Percentiles rank a stretch among this genome's conserved stretches.
Evolutionary conservation across 2,797 vertebrate genomes (phyloP).

Genomic region (Craterocephalus amniculus): DNA sequence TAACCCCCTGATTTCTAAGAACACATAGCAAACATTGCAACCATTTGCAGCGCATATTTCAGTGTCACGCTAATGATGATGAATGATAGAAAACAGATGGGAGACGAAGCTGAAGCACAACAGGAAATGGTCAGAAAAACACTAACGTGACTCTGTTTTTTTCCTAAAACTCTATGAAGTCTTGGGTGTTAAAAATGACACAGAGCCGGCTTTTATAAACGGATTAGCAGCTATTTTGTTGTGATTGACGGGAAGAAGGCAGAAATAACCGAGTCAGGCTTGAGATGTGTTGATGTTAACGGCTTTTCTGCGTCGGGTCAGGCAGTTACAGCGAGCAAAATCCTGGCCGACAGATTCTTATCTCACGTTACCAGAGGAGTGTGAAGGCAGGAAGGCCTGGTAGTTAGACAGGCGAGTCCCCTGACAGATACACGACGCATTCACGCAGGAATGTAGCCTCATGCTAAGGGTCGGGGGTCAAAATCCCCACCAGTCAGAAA

Average conservation of each 20-base stretch:
- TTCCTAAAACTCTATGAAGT: not conserved
- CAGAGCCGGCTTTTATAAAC: not conserved
- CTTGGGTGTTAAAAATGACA: not conserved
- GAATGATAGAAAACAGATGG: slow-evolving; percentile 1
- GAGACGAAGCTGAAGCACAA: not conserved
- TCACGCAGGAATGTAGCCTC: not conserved
- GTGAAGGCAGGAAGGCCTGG: not conserved
- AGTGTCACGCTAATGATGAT: not conserved
- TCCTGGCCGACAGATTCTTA: slow-evolving; percentile 1
- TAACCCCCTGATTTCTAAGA: not conserved
- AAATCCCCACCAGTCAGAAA: slow-evolving; percentile 3
- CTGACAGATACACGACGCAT: not conserved
- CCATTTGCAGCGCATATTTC: slow-evolving; percentile 5
- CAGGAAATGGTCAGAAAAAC: not conserved
- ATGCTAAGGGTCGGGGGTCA: not conserved
- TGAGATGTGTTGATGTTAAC: not conserved
- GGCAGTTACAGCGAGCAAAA: not conserved
- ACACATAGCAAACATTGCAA: slow-evolving; percentile 1
- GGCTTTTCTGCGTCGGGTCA: not conserved
- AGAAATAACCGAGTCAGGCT: too few relatives aligned
- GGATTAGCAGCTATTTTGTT: not conserved
- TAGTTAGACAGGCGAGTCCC: not conserved
- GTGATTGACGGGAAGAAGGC: not conserved
- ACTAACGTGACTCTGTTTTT: not conserved
- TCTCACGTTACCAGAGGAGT: slow-evolving; percentile 1